Percentiles rank a stretch among this genome's conserved stretches.
Conservation (phyloP, 2,888 invertebrate species). For the Apantesis nais region DNA sequence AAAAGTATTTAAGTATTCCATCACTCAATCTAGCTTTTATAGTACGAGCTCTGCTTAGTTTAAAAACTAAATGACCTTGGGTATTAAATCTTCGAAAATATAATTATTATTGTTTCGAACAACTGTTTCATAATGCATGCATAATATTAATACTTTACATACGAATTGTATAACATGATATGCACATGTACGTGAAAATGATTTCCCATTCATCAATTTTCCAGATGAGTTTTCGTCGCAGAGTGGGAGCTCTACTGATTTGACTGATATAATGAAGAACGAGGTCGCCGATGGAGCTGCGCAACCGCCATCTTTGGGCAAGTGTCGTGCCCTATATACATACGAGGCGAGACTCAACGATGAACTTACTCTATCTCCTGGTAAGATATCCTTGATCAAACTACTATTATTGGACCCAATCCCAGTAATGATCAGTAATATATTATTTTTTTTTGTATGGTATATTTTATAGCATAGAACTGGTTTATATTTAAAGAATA, state of each 20-base stretch:
- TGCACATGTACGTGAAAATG: too few species aligned
- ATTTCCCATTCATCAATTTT: too few species aligned
- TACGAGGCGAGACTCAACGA: conserved; percentile 95
- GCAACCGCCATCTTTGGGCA: conserved; percentile 82
- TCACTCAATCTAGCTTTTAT: too few species aligned
- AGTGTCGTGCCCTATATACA: conserved; percentile 94
- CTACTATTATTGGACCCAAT: not conserved
- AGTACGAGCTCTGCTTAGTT: too few species aligned
- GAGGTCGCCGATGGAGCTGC: conserved; percentile 63
- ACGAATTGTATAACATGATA: not conserved
- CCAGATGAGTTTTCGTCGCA: conserved; percentile 93
- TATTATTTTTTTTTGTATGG: not conserved
- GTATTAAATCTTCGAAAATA: too few species aligned
- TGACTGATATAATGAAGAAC: conserved; percentile 82
- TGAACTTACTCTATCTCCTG: conserved; percentile 91
- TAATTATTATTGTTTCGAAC: too few species aligned
- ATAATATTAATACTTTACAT: not conserved
- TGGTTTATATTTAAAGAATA: not conserved
- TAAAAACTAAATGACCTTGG: too few species aligned
- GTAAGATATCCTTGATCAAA: conserved; percentile 63
- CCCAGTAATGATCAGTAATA: not conserved
- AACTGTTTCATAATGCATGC: not conserved
- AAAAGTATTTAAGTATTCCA: too few species aligned
- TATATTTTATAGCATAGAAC: not conserved
- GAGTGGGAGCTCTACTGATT: conserved; percentile 87